Conservation (phyloP, 1,140 invertebrate genomes). For the Cherax quadricarinatus region DNA sequence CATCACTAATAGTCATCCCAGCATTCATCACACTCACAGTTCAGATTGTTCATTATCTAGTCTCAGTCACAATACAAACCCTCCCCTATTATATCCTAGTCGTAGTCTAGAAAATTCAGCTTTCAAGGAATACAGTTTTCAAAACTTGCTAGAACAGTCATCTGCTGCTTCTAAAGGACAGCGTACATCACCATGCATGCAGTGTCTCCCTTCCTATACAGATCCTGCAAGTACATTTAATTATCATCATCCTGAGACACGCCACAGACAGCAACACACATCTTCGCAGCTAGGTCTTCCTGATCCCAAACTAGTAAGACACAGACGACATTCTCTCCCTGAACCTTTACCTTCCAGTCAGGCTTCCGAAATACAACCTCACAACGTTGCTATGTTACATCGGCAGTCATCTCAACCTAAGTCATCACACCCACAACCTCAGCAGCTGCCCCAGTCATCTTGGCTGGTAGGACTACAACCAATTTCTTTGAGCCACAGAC, state of each 20-base stretch:
- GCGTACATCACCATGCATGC: background rate
- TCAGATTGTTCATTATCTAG: constrained; percentile 2
- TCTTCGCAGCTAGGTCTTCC: background rate
- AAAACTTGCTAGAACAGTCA: background rate
- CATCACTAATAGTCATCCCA: background rate
- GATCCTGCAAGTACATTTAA: background rate
- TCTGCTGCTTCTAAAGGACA: background rate
- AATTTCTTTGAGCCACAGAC: background rate
- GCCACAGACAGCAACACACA: background rate
- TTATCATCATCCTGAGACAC: background rate
- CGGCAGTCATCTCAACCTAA: background rate
- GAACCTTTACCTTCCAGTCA: constrained; percentile 3
- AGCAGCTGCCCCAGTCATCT: background rate
- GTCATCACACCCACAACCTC: constrained; percentile 1
- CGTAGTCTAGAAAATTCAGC: constrained; percentile 31
- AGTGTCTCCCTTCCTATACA: background rate
- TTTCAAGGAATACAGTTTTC: background rate
- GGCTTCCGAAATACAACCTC: background rate
- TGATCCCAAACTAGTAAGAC: background rate
- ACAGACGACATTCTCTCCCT: constrained; percentile 33
- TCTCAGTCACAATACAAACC: background rate
- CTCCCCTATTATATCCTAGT: constrained; percentile 16
- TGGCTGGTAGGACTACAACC: background rate
- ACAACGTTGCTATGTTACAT: background rate
- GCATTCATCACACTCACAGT: constrained; percentile 22